A percentile compares a stretch with the other conserved stretches of the same genome.
Conservation (phyloP, 2,888 invertebrate species). For the Elgonia sp. region DNA sequence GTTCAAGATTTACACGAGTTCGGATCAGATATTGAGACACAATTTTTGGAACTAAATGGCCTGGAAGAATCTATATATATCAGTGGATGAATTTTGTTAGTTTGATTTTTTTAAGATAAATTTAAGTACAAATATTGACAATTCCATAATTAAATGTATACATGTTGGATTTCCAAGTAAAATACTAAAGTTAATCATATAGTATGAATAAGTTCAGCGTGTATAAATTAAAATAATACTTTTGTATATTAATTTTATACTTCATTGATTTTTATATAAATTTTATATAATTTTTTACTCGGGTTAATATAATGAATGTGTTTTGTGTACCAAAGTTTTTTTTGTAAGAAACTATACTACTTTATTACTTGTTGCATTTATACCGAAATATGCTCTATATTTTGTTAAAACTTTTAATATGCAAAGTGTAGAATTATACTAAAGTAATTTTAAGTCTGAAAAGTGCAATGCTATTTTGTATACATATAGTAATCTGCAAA, state of each 20-base stretch:
- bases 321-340: not conserved
- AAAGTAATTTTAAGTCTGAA: too few species aligned
- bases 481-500: too few species aligned
- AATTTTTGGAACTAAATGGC: conserved; percentile 85
- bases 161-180: not conserved
- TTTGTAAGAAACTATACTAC: conserved; percentile 4
- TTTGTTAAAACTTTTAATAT: conserved; percentile 9
- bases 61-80: conserved; percentile 85
- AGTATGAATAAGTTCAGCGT: not conserved
- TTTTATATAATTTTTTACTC: conserved; percentile 21
- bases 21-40: conserved; percentile 85
- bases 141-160: conserved; percentile 8
- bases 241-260: conserved; percentile 2
- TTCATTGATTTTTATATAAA: conserved; percentile 2
- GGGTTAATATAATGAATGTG: not conserved
- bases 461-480: too few species aligned
- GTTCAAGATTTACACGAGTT: conserved; percentile 85
- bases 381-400: conserved; percentile 4
- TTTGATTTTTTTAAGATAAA: conserved; percentile 25
- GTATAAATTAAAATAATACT: not conserved
- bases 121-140: conserved; percentile 33
- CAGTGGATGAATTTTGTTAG: conserved; percentile 80
- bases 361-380: conserved; percentile 22
- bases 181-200: not conserved
- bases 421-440: not conserved